Evolutionary conservation across 2,113 vertebrate species (phyloP).

Genomic region (Strigops habroptila): DNA sequence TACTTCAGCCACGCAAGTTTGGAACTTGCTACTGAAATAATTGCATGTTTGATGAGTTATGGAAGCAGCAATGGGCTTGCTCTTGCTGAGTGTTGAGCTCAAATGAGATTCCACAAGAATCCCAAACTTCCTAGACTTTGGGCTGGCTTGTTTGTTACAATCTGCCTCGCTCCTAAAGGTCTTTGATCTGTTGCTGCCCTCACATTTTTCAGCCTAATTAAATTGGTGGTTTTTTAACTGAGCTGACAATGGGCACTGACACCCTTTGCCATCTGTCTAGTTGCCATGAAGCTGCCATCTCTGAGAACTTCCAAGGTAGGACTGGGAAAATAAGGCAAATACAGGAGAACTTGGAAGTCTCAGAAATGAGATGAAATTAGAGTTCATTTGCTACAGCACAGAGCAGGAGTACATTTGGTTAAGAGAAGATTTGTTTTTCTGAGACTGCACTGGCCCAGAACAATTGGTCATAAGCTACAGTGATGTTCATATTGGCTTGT

Average conservation of each 20-base stretch:
- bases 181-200: not conserved
- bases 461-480: not conserved
- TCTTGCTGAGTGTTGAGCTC: not conserved
- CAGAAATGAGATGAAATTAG: slow-evolving; percentile 31
- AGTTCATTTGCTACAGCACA: slow-evolving; percentile 29
- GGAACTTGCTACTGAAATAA: not conserved
- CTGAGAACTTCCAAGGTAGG: slow-evolving; percentile 35
- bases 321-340: slow-evolving; percentile 28
- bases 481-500: slow-evolving; percentile 89
- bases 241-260: not conserved
- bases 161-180: not conserved
- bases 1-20: not conserved
- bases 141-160: not conserved
- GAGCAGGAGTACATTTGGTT: slow-evolving; percentile 35
- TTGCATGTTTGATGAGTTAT: not conserved
- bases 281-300: not conserved
- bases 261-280: not conserved
- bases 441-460: slow-evolving; percentile 13
- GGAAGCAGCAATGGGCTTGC: not conserved
- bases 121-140: not conserved
- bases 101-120: not conserved
- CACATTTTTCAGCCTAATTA: not conserved
- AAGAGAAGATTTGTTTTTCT: not conserved
- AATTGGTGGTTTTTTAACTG: not conserved
- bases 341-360: slow-evolving; percentile 47